Evolutionary conservation across 1,140 invertebrate genomes (phyloP).

Genomic region (Eufriesea mexicana): DNA sequence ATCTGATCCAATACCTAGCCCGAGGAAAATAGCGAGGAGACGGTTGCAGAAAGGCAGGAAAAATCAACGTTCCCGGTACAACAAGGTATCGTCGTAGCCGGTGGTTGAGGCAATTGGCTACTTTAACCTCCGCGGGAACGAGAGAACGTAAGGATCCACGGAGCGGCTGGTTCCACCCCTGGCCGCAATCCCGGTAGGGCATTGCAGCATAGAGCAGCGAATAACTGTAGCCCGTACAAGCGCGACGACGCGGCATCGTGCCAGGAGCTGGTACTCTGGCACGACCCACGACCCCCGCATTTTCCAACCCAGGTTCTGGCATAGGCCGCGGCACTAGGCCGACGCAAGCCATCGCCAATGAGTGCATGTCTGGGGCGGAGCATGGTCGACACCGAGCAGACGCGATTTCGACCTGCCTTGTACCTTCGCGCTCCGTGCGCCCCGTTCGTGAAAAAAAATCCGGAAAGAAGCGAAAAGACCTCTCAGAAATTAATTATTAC

Average conservation of each 20-base stretch:
- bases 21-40: not conserved
- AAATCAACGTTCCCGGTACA: not conserved
- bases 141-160: slow-evolving; percentile 40
- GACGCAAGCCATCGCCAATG: slow-evolving; percentile 80
- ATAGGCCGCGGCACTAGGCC: slow-evolving; percentile 80
- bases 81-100: not conserved
- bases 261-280: slow-evolving; percentile 70
- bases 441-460: not conserved
- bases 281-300: slow-evolving; percentile 70
- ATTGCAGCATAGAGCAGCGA: slow-evolving; percentile 61
- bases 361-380: slow-evolving; percentile 79
- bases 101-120: slow-evolving; percentile 1
- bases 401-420: slow-evolving; percentile 72
- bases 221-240: slow-evolving; percentile 75
- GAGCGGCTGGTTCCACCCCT: slow-evolving; percentile 54
- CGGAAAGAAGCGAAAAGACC: not conserved
- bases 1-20: too few species aligned
- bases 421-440: slow-evolving; percentile 31
- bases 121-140: not conserved
- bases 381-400: slow-evolving; percentile 70
- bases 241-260: slow-evolving; percentile 80
- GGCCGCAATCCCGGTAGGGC: slow-evolving; percentile 50
- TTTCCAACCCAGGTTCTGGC: slow-evolving; percentile 75
- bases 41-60: too few species aligned
- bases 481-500: slow-evolving; percentile 39